Evolutionary conservation across 2,797 vertebrate species (phyloP).

Genomic region (Yasuhikotakia modesta): DNA sequence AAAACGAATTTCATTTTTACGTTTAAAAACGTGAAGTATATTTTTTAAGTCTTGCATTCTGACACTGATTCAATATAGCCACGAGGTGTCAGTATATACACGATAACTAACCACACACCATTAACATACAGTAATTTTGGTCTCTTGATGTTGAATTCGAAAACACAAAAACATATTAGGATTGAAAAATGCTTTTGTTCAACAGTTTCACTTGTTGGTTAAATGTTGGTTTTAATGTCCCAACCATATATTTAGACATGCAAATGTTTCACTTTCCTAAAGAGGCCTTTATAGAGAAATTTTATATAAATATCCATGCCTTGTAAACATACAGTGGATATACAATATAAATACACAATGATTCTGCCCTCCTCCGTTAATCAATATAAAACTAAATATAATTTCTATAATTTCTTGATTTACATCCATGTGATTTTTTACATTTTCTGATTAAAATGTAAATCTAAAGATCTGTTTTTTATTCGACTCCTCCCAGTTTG

Average conservation of each 20-base stretch:
- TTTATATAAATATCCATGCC: background rate
- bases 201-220: too few species aligned
- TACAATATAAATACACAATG: too few species aligned
- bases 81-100: conserved; percentile 30
- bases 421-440: background rate
- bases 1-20: too few species aligned
- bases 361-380: background rate
- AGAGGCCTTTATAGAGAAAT: background rate
- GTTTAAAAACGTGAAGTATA: too few species aligned
- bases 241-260: background rate
- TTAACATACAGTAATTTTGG: background rate
- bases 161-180: too few species aligned
- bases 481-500: background rate
- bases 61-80: conserved; percentile 2
- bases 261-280: background rate
- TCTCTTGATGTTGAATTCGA: background rate
- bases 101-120: background rate
- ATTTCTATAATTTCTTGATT: too few species aligned
- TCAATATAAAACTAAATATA: background rate
- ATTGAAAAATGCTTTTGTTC: too few species aligned
- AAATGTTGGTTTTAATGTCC: background rate
- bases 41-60: background rate
- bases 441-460: too few species aligned
- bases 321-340: background rate
- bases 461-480: too few species aligned